phyloP scores from a whole-genome alignment of 2,113 vertebrate species.

The Sinocyclocheilus maitianheensis region DNA sequence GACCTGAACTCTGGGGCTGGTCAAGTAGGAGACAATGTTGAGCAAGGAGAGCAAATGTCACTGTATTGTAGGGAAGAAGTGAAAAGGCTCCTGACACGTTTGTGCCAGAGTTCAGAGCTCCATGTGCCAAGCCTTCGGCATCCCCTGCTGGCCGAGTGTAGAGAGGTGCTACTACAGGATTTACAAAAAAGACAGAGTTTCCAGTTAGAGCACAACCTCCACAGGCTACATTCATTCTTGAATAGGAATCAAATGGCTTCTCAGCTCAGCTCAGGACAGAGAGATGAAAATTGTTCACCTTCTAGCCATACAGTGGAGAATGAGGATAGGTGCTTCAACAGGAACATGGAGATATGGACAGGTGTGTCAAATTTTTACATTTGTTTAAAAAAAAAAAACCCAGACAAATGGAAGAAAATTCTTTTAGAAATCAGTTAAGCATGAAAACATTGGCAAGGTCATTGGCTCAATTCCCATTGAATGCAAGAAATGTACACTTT shows the following conservation, averaged over 20 bases:
- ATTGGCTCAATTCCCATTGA: not conserved
- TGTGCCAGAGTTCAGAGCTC: slow-evolving; percentile 68
- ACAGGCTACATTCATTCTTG: slow-evolving; percentile 35
- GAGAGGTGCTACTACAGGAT: slow-evolving; percentile 67
- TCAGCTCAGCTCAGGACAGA: slow-evolving; percentile 13
- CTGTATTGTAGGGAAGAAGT: slow-evolving; percentile 45
- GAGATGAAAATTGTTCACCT: slow-evolving; percentile 2
- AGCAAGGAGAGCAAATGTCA: not conserved
- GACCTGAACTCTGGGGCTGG: not conserved
- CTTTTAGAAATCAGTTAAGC: not conserved
- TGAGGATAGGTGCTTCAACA: not conserved
- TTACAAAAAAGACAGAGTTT: slow-evolving; percentile 72
- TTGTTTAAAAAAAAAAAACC: not conserved
- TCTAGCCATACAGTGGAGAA: not conserved
- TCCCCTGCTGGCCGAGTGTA: slow-evolving; percentile 73
- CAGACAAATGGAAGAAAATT: not conserved
- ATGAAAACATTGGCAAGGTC: not conserved
- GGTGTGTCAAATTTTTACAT: slow-evolving; percentile 49
- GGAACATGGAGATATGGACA: slow-evolving; percentile 37
- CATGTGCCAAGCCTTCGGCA: slow-evolving; percentile 65
- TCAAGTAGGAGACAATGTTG: not conserved
- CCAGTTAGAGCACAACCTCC: slow-evolving; percentile 69
- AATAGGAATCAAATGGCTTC: not conserved
- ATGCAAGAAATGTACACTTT: not conserved
- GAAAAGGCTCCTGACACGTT: slow-evolving; percentile 63